Conservation (phyloP, 1,140 invertebrate genomes). For the Saccostrea glomerata region DNA sequence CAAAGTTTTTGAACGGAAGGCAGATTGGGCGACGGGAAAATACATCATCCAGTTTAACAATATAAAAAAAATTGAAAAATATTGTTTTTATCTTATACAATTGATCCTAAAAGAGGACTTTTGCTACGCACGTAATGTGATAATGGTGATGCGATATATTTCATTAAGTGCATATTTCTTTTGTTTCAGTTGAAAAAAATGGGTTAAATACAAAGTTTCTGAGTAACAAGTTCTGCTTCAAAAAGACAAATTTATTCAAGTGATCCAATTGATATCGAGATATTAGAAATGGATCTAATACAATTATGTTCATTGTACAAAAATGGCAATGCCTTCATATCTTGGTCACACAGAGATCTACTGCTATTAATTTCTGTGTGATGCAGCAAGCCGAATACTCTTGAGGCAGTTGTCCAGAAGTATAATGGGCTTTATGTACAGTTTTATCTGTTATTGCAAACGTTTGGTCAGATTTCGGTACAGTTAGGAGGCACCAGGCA, state of each 20-base stretch:
- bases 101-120: no score
- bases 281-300: not conserved
- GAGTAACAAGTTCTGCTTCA: not conserved
- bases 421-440: not conserved
- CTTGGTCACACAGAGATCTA: not conserved
- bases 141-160: no score
- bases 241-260: not conserved
- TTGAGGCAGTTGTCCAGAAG: not conserved
- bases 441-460: no score
- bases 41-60: no score
- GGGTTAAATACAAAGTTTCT: no score
- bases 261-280: not conserved
- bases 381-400: conserved; percentile 3
- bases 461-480: not conserved
- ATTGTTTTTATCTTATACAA: no score
- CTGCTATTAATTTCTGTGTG: conserved; percentile 1
- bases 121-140: no score
- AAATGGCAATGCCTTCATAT: conserved; percentile 1
- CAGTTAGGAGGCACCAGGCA: not conserved
- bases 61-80: no score
- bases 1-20: no score
- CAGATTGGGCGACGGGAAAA: no score
- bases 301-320: not conserved
- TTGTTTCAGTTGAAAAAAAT: not conserved
- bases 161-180: not conserved